Evolutionary conservation across 2,113 vertebrate genomes (phyloP).

Genomic region (Corvus cornix): DNA sequence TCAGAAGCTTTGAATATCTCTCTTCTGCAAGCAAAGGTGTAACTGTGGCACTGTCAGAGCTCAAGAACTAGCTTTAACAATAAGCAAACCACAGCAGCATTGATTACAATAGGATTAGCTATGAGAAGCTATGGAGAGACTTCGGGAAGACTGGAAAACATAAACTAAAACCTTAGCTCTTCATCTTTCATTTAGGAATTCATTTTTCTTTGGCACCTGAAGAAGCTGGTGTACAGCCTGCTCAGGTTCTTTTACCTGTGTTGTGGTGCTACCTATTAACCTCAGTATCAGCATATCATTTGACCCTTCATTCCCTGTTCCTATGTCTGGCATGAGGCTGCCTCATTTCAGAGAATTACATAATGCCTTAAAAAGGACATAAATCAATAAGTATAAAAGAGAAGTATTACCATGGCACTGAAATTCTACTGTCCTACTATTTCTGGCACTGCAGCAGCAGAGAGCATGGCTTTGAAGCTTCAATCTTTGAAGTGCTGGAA

Average conservation of each 20-base stretch:
- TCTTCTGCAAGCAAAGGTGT: background rate
- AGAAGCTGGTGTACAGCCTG: background rate
- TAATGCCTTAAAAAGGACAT: background rate
- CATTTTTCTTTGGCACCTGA: background rate
- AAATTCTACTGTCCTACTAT: background rate
- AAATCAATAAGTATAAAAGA: background rate
- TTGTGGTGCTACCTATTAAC: background rate
- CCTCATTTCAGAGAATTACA: background rate
- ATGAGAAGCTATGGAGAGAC: background rate
- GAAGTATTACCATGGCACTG: background rate
- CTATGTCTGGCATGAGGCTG: background rate
- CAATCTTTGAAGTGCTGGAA: background rate
- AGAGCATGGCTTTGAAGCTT: background rate
- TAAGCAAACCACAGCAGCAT: background rate
- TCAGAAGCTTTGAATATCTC: background rate
- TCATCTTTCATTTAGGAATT: background rate
- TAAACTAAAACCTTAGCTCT: background rate
- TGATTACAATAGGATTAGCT: background rate
- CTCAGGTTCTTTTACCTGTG: background rate
- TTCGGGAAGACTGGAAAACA: background rate
- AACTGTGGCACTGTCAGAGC: background rate
- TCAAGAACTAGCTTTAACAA: background rate
- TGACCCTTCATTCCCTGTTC: background rate
- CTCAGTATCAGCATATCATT: background rate
- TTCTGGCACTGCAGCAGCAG: background rate